phyloP scores from a whole-genome alignment of 2,888 invertebrate genomes.

The Agelastica alni region DNA sequence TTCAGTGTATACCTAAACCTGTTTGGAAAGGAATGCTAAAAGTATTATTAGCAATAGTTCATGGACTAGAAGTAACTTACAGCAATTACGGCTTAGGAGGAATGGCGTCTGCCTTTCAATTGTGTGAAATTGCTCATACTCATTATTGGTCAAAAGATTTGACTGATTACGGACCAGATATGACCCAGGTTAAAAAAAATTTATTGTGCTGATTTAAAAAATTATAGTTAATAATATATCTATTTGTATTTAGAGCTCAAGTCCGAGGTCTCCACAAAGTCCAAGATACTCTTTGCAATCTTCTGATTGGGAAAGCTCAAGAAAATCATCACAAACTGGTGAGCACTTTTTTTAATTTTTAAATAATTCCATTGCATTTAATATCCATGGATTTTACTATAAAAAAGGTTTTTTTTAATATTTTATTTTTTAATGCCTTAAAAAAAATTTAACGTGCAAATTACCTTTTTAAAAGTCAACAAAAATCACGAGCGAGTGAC shows the following conservation, averaged over 20 bases:
- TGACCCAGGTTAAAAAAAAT: conserved; percentile 49
- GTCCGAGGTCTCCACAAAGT: conserved; percentile 70
- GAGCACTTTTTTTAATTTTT: conserved; percentile 16
- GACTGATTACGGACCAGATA: conserved; percentile 61
- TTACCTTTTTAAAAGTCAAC: no score
- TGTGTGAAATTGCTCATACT: conserved; percentile 98
- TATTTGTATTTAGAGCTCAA: conserved; percentile 59
- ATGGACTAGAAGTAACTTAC: conserved; percentile 90
- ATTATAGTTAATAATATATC: no score
- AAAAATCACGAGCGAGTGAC: no score
- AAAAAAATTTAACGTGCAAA: no score
- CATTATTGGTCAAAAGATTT: conserved; percentile 95
- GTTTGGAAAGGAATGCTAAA: conserved; percentile 98
- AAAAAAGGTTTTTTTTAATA: no score
- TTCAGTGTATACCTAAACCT: conserved; percentile 82
- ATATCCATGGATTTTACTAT: no score
- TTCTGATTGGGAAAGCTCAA: conserved; percentile 60
- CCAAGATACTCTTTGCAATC: conserved; percentile 63
- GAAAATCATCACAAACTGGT: conserved; percentile 72
- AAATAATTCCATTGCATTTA: no score
- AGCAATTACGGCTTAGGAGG: conserved; percentile 94
- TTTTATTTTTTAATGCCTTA: no score
- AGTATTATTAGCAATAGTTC: conserved; percentile 84
- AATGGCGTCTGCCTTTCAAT: conserved; percentile 95
- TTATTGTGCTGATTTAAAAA: no score